Base-by-base conservation (phyloP, 2,888 invertebrate species). In the Napeogenes inachia region DNA sequence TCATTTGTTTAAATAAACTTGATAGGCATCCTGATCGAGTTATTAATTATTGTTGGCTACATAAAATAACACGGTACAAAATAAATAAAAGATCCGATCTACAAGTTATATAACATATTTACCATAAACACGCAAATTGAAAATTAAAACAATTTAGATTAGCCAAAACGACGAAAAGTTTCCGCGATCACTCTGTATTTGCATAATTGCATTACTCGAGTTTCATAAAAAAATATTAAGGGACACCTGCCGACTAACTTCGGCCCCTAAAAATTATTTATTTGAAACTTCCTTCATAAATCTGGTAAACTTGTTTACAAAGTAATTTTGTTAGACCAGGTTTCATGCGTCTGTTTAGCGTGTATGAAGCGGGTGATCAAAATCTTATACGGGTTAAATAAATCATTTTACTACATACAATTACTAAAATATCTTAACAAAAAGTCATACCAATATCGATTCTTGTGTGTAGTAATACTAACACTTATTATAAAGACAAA, bases 301-400 rank as follows among this genome's bases (percentile, higher is more conserved):
- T 89, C 89, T 88, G 75, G 76, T 81, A 82, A 87, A 89, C 83
- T 89, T 89, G 87, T 88, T 89, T 89, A 88, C 85, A 73, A 88
- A 88, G 89, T 88, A 85, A 89, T 89, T 83, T 85, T 75, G 75
- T 72, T 66, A 71, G 76, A 72, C 76, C 75, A 76, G 75, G 75
- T 78, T 75, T 75, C 69, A 66, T 67, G 70, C 67, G 74, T 71
- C 75, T 77, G 74, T 79, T 76, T 77, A 47, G 47, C 47, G 47
- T 47, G 47, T 50, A 30, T 50, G 21, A 5, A 50, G 50, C 47
- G 47, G 8, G n/a, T 50, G 12, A 50, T 50, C 2, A 42, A 42
- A 42, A 42, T 10, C 2, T 42, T 10, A 10, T 42, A 42, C 3
- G 12, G 42, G 42, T 42, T 12, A 42, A 42, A 42, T 12, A 42